Base-by-base conservation (phyloP, 2,113 vertebrate genomes). In the Cygnus buccinator region DNA sequence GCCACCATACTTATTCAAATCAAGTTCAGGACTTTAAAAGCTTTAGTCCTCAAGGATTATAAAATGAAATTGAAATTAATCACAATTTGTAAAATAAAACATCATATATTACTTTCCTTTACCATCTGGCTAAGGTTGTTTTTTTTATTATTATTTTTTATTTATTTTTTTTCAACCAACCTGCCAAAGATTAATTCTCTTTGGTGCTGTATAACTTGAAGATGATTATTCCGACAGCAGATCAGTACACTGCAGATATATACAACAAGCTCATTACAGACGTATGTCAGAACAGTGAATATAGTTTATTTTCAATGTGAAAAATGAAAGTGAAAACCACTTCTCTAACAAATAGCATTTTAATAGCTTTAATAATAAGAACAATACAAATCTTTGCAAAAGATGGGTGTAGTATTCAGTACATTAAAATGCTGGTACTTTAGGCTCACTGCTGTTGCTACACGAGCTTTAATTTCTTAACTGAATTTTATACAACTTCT, bases 11-110 rank as follows among this genome's bases (percentile, higher is more conserved):
- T 91, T 93, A 90, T 11, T 87, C 76, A 74, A 57, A 81, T 94
- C 65, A 89, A 68, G 83, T 89, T 78, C 46, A 23, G 20, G 66
- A 37, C 31, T 62, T 88, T 76, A 92, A 92, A 93, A 90, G 20
- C 89, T 87, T 91, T 91, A 65, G 13, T 89, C 46, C 44, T 90
- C 28, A 39, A 92, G 78, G 88, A 93, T 87, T 89, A 90, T n/a
- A 71, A 95, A 94, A 58, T 31, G 21, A 89, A 97, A 95, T 19
- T 57, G 54, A 93, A 96, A 97, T 93, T 94, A 96, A 95, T 95
- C 68, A 87, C 74, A 73, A 77, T 74, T 93, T 86, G 76, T 68
- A 95, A 91, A 87, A 93, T 94, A 95, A 93, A 84, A 78, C 66
- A 50, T 70, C 15, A 10, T 87, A 13, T 57, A 65, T 80, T 88